phyloP scores from a whole-genome alignment of 2,797 vertebrate genomes.

The Bovichtus variegatus region DNA sequence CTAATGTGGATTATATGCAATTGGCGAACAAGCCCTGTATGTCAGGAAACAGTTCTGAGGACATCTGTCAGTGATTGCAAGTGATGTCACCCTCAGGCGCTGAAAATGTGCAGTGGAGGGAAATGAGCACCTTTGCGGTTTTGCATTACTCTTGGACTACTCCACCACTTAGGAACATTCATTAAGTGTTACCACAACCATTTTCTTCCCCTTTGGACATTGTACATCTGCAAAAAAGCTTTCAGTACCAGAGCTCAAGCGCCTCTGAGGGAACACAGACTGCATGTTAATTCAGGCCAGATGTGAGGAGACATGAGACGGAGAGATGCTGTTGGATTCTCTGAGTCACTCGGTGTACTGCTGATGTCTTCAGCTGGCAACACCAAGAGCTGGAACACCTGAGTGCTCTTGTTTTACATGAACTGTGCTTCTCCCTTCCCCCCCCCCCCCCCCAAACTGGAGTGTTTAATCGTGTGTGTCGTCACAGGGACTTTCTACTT shows the following conservation, averaged over 20 bases:
- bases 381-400: constrained; percentile 72
- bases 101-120: constrained; percentile 51
- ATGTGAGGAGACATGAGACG: constrained; percentile 73
- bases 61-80: constrained; percentile 72
- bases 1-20: constrained; percentile 40
- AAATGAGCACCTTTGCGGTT: constrained; percentile 41
- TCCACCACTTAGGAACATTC: constrained; percentile 59
- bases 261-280: constrained; percentile 69
- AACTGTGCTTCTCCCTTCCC: constrained; percentile 39
- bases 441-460: not conserved
- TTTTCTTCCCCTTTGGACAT: constrained; percentile 8
- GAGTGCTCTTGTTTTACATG: constrained; percentile 76
- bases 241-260: constrained; percentile 55
- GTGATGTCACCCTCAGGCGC: constrained; percentile 72
- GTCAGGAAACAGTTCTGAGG: constrained; percentile 43
- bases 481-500: constrained; percentile 45
- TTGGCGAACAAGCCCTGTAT: constrained; percentile 20
- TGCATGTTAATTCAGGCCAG: constrained; percentile 80
- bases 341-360: constrained; percentile 56
- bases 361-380: constrained; percentile 56
- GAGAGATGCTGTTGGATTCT: constrained; percentile 59
- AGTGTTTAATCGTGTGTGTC: constrained; percentile 58
- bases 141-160: constrained; percentile 21
- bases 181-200: constrained; percentile 51
- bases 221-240: constrained; percentile 78